Conservation (phyloP, 1,140 invertebrate genomes). For the Aphis craccivora region DNA sequence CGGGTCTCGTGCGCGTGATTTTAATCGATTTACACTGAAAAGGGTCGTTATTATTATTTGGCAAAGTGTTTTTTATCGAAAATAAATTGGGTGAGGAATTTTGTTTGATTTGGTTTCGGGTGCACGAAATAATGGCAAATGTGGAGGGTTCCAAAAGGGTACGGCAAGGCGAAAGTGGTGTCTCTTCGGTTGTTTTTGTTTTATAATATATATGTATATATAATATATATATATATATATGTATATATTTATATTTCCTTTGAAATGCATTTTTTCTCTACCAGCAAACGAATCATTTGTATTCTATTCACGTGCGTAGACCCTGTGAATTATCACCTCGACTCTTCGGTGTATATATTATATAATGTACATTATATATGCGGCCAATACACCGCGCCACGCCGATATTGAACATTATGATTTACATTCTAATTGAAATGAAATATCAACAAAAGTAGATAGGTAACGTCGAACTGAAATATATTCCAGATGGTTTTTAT, state of each 20-base stretch:
- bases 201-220: neutral
- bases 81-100: slow-evolving; percentile 36
- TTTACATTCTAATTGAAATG: slow-evolving; percentile 42
- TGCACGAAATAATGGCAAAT: neutral
- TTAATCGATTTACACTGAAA: slow-evolving; percentile 35
- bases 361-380: neutral
- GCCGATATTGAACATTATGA: neutral
- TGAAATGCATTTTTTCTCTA: neutral
- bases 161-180: too few species aligned
- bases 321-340: neutral
- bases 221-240: neutral
- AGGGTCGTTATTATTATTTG: slow-evolving; percentile 35
- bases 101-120: slow-evolving; percentile 34
- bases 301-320: neutral
- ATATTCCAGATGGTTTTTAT: neutral
- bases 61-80: slow-evolving; percentile 4
- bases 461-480: neutral
- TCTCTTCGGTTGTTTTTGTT: neutral
- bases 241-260: neutral
- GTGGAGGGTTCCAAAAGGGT: neutral
- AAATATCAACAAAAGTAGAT: neutral
- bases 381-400: neutral
- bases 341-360: neutral
- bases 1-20: neutral
- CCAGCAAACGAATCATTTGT: slow-evolving; percentile 11